phyloP scores from a whole-genome alignment of 37 sponge, comb jelly and placozoan genomes.

The Eunapius fragilis region DNA sequence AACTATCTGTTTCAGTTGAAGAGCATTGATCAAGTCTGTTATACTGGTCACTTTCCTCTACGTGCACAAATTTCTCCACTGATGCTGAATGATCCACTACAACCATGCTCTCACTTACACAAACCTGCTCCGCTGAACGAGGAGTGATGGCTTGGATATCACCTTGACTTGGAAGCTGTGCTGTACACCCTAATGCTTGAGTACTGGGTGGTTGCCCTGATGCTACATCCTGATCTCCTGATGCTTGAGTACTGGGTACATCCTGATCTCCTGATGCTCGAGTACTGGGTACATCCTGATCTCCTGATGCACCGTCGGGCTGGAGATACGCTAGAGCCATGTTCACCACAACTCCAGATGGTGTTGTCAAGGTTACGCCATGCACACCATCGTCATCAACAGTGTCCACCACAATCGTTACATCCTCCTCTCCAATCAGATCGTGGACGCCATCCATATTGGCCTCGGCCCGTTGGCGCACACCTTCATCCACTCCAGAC shows the following conservation, averaged over 20 bases:
- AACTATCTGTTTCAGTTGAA: too few species aligned
- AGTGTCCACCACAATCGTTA: conserved; percentile 12
- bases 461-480: neutral
- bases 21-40: too few species aligned
- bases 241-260: too few species aligned
- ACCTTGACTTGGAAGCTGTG: neutral
- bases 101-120: neutral
- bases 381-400: conserved; percentile 13
- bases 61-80: neutral
- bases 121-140: neutral
- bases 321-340: neutral
- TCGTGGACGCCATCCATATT: conserved; percentile 25
- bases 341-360: conserved; percentile 24
- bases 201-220: neutral
- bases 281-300: too few species aligned
- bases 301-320: neutral
- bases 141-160: neutral
- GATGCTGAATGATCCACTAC: neutral
- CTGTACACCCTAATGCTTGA: neutral
- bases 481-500: conserved; percentile 36
- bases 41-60: neutral
- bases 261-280: too few species aligned
- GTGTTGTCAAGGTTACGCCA: conserved; percentile 29
- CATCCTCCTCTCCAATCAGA: conserved; percentile 14
- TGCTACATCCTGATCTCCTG: neutral